Conservation (phyloP, 1,140 invertebrate genomes). For the Contarinia nasturtii region DNA sequence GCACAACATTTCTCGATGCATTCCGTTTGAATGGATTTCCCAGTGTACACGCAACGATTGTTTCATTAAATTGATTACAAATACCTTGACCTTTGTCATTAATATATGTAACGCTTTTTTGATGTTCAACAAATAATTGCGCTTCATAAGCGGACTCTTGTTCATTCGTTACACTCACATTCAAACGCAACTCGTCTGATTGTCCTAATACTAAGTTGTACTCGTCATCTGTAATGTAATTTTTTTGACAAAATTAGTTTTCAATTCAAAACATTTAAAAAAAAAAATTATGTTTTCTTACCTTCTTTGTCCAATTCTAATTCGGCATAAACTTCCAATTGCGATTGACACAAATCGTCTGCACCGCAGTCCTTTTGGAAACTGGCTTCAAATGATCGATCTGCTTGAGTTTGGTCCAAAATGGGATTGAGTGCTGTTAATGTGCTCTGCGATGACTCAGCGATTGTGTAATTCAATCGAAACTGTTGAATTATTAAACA, state of each 20-base stretch:
- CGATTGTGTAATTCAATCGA: slow-evolving; percentile 61
- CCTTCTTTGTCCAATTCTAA: slow-evolving; percentile 33
- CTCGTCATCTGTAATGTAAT: slow-evolving; percentile 19
- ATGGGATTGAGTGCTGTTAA: slow-evolving; percentile 64
- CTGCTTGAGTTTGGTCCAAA: slow-evolving; percentile 69
- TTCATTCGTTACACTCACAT: slow-evolving; percentile 53
- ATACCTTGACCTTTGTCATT: slow-evolving; percentile 33
- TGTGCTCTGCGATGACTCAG: slow-evolving; percentile 43
- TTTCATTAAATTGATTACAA: slow-evolving; percentile 52
- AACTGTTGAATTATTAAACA: slow-evolving; percentile 30
- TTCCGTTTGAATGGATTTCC: slow-evolving; percentile 68
- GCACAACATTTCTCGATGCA: slow-evolving; percentile 32
- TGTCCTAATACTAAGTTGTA: slow-evolving; percentile 49
- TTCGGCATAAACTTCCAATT: slow-evolving; percentile 48
- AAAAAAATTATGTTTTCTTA: slow-evolving; percentile 8
- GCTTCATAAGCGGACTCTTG: slow-evolving; percentile 85
- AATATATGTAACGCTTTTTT: slow-evolving; percentile 61
- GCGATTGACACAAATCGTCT: slow-evolving; percentile 76
- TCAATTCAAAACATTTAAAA: not conserved
- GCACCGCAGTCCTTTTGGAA: slow-evolving; percentile 87
- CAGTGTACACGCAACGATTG: slow-evolving; percentile 56
- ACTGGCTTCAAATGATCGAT: slow-evolving; percentile 58
- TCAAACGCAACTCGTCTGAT: slow-evolving; percentile 54
- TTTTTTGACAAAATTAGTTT: not conserved
- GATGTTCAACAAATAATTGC: slow-evolving; percentile 60